Conservation (phyloP, 2,888 invertebrate genomes). For the Agriotes lineatus region DNA sequence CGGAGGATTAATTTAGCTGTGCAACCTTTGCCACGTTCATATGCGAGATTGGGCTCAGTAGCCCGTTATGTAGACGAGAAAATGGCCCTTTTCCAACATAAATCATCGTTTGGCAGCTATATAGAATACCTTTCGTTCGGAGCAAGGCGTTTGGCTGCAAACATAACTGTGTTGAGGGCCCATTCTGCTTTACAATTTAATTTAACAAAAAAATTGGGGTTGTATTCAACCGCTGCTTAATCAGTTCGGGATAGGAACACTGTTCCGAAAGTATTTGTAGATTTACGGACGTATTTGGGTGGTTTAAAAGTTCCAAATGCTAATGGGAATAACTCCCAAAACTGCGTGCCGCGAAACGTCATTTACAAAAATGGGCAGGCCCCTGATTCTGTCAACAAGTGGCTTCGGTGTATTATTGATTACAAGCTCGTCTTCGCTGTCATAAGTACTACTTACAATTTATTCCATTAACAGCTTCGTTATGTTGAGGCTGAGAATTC, state of each 20-base stretch:
- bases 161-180: too few species aligned
- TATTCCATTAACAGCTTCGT: slow-evolving; percentile 7
- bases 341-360: neutral
- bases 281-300: neutral
- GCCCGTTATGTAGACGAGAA: neutral
- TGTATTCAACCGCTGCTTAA: neutral
- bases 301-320: too few species aligned
- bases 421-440: slow-evolving; percentile 2
- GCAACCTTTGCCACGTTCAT: neutral
- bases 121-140: neutral
- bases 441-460: slow-evolving; percentile 11
- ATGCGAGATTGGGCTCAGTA: neutral
- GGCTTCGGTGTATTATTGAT: slow-evolving; percentile 27
- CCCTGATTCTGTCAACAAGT: slow-evolving; percentile 24
- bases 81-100: slow-evolving; percentile 10
- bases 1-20: too few species aligned
- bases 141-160: neutral
- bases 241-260: neutral
- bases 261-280: too few species aligned
- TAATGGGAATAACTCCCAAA: too few species aligned
- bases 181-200: neutral
- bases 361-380: slow-evolving; percentile 1
- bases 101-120: slow-evolving; percentile 3
- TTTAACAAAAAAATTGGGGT: slow-evolving; percentile 8
- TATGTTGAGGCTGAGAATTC: neutral